Base-by-base conservation (phyloP, 2,797 vertebrate species). In the Chelonia mydas region DNA sequence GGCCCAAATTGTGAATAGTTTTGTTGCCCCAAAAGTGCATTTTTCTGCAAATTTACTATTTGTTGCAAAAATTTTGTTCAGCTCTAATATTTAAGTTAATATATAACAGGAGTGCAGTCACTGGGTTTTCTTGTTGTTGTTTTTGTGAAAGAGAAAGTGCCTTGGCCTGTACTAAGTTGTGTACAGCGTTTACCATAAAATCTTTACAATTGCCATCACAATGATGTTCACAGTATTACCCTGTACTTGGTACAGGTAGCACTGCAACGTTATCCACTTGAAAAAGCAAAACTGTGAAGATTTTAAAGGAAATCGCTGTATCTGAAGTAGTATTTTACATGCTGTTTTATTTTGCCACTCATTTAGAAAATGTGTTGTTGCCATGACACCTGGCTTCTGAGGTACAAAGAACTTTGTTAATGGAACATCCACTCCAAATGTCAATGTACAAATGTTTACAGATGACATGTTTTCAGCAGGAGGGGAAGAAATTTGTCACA, bases 381-480 rank as follows among this genome's bases (percentile, higher is more conserved):
- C 59, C 68, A 54, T 55, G 57, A 7, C 76, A 78, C 51, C 17
- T 5, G 55, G 28, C 77, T 86, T 92, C 59, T 86, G 65, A 89
- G 49, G 25, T 81, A 54, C 23, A 53, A 92, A 76, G 10, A 89
- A 68, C 33, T 16, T 87, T 88, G 84, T 92, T 80, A 47, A 33
- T 78, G 33, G 72, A 76, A 85, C 45, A 47, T 51, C 31, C 79
- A 84, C 83, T 92, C 81, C 37, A 76, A 8, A 76, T 92, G 88
- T 80, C 74, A n/a, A n/a, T n/a, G n/a, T n/a, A n/a, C n/a, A n/a
- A n/a, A n/a, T n/a, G n/a, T n/a, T n/a, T n/a, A n/a, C n/a, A n/a
- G n/a, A n/a, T n/a, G 84, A 17, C 68, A 10, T 59, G 13, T 92
- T 37, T 82, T 82, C 79, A 72, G 57, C 65, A 80, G 45, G 23